Conservation (phyloP, 2,888 invertebrate species). For the Synergus laeviventris region DNA sequence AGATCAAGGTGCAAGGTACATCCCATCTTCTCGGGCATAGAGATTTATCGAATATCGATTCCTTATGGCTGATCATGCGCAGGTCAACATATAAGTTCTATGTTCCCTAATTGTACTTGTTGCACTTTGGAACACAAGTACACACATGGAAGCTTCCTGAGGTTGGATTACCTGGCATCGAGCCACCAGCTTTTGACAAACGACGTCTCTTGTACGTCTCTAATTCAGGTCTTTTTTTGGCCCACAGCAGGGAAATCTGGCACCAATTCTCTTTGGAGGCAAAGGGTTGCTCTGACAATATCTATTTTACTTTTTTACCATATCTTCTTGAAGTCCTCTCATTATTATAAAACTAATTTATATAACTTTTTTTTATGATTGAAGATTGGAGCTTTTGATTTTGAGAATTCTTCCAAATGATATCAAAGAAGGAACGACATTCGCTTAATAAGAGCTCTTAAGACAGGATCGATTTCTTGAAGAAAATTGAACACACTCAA, state of each 20-base stretch:
- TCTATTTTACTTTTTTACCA: background rate
- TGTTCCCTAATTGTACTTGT: slow-evolving; percentile 27
- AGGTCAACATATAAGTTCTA: slow-evolving; percentile 11
- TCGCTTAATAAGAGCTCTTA: background rate
- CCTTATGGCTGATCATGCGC: slow-evolving; percentile 15
- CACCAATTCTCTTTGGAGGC: background rate
- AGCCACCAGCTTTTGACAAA: slow-evolving; percentile 27
- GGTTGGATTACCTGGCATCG: slow-evolving; percentile 18
- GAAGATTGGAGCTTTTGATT: background rate
- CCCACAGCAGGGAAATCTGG: slow-evolving; percentile 9
- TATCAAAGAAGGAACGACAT: background rate
- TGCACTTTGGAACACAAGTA: slow-evolving; percentile 1
- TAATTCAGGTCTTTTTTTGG: slow-evolving; percentile 20
- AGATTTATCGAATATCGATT: slow-evolving; percentile 30
- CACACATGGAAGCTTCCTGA: slow-evolving; percentile 6
- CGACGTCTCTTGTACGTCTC: slow-evolving; percentile 9
- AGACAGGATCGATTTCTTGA: background rate
- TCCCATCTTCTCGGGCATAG: background rate
- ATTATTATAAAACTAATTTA: background rate
- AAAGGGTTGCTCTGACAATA: background rate
- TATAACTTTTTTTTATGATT: background rate
- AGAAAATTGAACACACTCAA: background rate
- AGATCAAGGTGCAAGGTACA: background rate
- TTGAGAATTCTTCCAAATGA: background rate
- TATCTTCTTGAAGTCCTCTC: background rate